Conservation (phyloP, 2,797 vertebrate species). For the Manis pentadactyla region DNA sequence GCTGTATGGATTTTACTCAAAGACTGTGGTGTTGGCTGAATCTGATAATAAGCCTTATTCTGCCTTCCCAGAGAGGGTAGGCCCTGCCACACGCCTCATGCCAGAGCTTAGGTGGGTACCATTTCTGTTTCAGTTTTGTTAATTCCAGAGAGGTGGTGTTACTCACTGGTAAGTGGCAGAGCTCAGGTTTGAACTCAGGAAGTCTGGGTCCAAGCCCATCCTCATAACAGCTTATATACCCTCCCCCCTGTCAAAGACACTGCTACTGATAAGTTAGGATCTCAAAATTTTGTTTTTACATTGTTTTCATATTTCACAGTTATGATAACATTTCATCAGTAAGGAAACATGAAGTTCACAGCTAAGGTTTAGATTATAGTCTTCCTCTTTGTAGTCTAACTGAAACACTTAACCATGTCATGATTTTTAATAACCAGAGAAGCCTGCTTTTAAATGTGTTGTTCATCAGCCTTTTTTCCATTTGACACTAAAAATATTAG, state of each 20-base stretch:
- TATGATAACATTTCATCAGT: not conserved
- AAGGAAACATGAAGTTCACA: not conserved
- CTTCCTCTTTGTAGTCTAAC: not conserved
- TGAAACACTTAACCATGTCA: not conserved
- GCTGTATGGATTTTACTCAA: not conserved
- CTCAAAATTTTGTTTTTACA: not conserved
- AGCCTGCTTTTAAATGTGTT: fast-evolving
- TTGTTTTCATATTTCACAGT: not conserved
- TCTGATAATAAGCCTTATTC: not conserved
- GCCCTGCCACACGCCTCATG: fast-evolving
- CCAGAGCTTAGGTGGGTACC: fast-evolving
- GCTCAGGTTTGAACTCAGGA: not conserved
- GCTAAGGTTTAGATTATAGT: not conserved
- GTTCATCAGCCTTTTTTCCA: not conserved
- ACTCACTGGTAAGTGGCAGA: not conserved
- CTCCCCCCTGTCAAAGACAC: not conserved
- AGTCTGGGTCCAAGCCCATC: not conserved
- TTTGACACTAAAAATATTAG: not conserved
- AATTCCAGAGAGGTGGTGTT: not conserved
- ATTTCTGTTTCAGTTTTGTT: not conserved
- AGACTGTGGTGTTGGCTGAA: fast-evolving
- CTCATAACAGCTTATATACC: fast-evolving
- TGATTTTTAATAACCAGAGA: not conserved
- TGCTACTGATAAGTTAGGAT: not conserved
- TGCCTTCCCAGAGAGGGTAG: not conserved